Evolutionary conservation across 2,888 invertebrate genomes (phyloP).

Genomic region (Campoplex nolae): DNA sequence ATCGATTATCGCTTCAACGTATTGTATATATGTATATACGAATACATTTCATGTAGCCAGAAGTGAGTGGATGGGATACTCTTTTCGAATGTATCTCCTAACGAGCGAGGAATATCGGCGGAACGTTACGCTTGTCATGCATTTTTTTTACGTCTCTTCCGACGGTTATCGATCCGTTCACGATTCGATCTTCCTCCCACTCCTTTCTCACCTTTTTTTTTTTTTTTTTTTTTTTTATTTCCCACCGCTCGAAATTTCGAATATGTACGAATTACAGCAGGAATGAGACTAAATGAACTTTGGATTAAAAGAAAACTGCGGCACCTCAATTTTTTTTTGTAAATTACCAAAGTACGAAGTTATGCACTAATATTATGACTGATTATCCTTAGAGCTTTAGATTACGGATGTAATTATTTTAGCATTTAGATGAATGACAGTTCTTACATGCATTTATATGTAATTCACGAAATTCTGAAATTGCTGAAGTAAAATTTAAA

Average conservation of each 20-base stretch:
- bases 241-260: slow-evolving; percentile 9
- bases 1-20: slow-evolving; percentile 63
- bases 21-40: slow-evolving; percentile 43
- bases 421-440: background rate
- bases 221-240: background rate
- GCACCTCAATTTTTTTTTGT: background rate
- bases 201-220: slow-evolving; percentile 42
- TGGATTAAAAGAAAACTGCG: background rate
- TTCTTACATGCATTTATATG: background rate
- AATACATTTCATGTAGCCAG: slow-evolving; percentile 31
- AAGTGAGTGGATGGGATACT: slow-evolving; percentile 56
- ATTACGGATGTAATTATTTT: background rate
- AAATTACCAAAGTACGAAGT: background rate
- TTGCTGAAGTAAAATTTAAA: background rate
- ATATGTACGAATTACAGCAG: slow-evolving; percentile 7
- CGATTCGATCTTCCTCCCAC: slow-evolving; percentile 41
- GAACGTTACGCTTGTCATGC: slow-evolving; percentile 69
- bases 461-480: background rate
- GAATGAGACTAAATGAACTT: slow-evolving; percentile 22
- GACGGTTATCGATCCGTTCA: slow-evolving; percentile 56
- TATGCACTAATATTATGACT: background rate
- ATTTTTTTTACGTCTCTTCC: slow-evolving; percentile 52
- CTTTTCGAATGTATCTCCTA: slow-evolving; percentile 62
- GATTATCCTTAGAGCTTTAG: background rate
- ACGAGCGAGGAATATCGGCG: slow-evolving; percentile 70